Base-by-base conservation (phyloP, 2,888 invertebrate species). In the Mythimna loreyi region DNA sequence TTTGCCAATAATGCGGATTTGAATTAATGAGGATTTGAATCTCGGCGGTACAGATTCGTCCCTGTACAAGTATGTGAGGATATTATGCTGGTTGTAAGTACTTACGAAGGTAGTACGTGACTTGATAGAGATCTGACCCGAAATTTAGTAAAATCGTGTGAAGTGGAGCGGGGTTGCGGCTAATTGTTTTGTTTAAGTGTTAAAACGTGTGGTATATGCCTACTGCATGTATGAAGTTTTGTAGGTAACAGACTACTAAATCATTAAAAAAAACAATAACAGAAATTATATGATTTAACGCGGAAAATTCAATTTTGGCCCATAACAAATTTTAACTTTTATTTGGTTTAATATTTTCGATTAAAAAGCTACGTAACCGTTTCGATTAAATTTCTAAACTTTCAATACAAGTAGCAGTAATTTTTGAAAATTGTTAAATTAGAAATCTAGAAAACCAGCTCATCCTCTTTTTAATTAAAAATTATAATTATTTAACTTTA, bases 101-200 rank as follows among this genome's bases (percentile, higher is more conserved):
- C 53, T 55, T 49, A 69, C 57, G 59, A 19, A 19, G 3, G 25
- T 25, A 25, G 30, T 72, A 82, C 85, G 78, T 85, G 86, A 70
- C 72, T 69, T 19, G 83, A 86, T 85, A 75, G 53, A 30, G 63
- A 84, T 85, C 81, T 72, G 66, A 72, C 53, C 65, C 63, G 58
- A 82, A 76, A 70, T 76, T 50, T 72, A 60, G 77, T 72, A 62
- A 33, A 78, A 78, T 58, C 66, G 65, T 81, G 74, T 77, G 67
- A 83, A 78, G 69, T 63, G 55, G 75, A 67, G 71, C 78, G 64
- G 74, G 78, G 75, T 82, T 76, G 68, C 47, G 9, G 36, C 43
- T 71, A 81, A 81, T 78, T 78, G 72, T 72, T 80, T n/a, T 63
- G 61, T 75, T 21, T 70, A 49, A 63, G 36, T 33, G 30, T 59